Base-by-base conservation (phyloP, 2,888 invertebrate genomes). In the Dascillus cervinus region DNA sequence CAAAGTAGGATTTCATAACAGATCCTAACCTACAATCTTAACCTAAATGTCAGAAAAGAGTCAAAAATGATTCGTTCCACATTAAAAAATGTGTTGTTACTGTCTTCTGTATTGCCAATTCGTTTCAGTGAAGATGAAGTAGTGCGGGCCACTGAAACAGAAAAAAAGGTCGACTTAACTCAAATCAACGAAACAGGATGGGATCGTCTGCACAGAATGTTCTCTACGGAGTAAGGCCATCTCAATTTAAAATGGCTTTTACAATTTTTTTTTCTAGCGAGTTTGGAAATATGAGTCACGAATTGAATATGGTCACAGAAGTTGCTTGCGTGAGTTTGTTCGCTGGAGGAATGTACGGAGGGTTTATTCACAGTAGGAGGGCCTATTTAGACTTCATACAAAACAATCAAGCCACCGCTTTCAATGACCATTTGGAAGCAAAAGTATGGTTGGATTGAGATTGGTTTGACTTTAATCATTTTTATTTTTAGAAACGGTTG, bases 361-460 rank as follows among this genome's bases (percentile, higher is more conserved):
- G 83, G 13, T 66, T 80, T 49, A 55, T 70, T 2, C 62, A 67
- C 43, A 77, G 81, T 6, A 68, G 72, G 44, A 53, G 55, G 3
- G 71, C 79, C 1, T 82, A 80, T 49, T 41, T 75, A 22, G 68
- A 75, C 47, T 85, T 84, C 47, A 75, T 85, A 58, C 76, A 76
- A 55, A 79, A 70, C 41, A 84, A 86, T 62, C 75, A 83, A 65
- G 85, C 83, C 4, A 79, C 83, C 3, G 68, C 71, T 27, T 86
- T 79, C 57, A 64, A 63, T 27, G 71, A 72, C 28, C 78, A 79
- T 39, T 56, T 73, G 4, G 74, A 82, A 29, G 85, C 85, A 2
- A 80, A 82, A 67, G 82, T 79, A 66, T 11, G 6, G 20, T 28
- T 81, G 73, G 53, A 60, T 58, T 17, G 69, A 70, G 8, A 21